These are phyloP conservation scores for Argynnis bischoffii DNA, from an alignment of 2,888 invertebrate species.

Conservation along the genomic window DNA sequence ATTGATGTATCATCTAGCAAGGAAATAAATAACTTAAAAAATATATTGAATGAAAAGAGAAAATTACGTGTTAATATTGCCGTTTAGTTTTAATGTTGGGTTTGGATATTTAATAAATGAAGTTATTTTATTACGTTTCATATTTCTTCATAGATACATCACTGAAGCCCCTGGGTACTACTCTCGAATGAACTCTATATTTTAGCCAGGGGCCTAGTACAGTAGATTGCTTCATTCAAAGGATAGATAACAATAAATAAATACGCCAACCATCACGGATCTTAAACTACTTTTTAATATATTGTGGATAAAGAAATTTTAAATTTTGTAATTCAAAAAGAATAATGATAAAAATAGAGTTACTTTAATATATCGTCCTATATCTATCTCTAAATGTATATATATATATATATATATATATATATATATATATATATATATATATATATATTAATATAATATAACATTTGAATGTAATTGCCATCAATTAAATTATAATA, in stretches of 20 bases:
- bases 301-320: neutral
- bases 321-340: neutral
- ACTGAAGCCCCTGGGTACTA: neutral
- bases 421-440: no score
- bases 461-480: no score
- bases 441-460: no score
- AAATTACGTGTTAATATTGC: constrained; percentile 56
- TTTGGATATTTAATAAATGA: constrained; percentile 7
- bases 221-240: constrained; percentile 23
- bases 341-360: neutral
- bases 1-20: constrained; percentile 51
- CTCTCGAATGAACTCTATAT: constrained; percentile 19
- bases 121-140: constrained; percentile 2
- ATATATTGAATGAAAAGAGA: constrained; percentile 74
- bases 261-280: constrained; percentile 8
- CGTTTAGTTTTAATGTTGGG: constrained; percentile 19
- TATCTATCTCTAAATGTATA: neutral
- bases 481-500: neutral
- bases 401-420: no score
- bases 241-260: constrained; percentile 12
- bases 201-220: constrained; percentile 26
- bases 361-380: neutral
- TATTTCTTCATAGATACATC: neutral
- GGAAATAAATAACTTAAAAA: constrained; percentile 74
- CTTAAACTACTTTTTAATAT: no score